A percentile compares a stretch with the other conserved stretches of the same genome.
Conservation (phyloP, 2,888 invertebrate genomes). For the Chymomyza amoena region DNA sequence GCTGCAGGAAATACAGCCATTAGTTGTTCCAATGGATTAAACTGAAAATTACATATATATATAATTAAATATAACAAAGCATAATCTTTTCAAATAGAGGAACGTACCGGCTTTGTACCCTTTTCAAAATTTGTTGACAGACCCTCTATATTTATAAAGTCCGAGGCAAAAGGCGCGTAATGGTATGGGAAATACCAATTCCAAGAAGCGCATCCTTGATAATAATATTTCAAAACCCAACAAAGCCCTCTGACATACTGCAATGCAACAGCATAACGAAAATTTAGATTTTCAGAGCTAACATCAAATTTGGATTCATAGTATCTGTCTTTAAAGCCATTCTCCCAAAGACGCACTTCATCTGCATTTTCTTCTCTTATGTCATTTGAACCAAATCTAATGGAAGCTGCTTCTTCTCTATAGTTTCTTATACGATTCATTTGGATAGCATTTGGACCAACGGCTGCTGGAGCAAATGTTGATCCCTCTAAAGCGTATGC, state of each 20-base stretch:
- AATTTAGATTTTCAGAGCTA: conserved; percentile 85
- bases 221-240: conserved; percentile 99
- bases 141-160: conserved; percentile 94
- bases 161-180: conserved; percentile 99
- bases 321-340: conserved; percentile 98
- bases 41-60: conserved; percentile 80
- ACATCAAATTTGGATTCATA: conserved; percentile 97
- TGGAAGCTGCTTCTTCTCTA: conserved; percentile 84
- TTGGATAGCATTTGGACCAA: conserved; percentile 80
- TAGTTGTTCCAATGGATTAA: conserved; percentile 97
- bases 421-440: conserved; percentile 83
- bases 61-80: background rate
- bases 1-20: conserved; percentile 99
- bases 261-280: conserved; percentile 93
- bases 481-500: conserved; percentile 83
- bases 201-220: conserved; percentile 99
- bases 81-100: background rate
- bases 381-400: conserved; percentile 76
- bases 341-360: conserved; percentile 91
- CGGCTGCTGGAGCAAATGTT: conserved; percentile 87
- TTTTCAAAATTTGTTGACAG: conserved; percentile 92
- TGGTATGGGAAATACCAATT: conserved; percentile 99
- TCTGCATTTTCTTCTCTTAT: conserved; percentile 57
- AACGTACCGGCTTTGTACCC: conserved; percentile 90
- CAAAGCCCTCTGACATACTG: conserved; percentile 98